Conservation (phyloP, 2,888 invertebrate genomes). For the Quadroppia sp. region DNA sequence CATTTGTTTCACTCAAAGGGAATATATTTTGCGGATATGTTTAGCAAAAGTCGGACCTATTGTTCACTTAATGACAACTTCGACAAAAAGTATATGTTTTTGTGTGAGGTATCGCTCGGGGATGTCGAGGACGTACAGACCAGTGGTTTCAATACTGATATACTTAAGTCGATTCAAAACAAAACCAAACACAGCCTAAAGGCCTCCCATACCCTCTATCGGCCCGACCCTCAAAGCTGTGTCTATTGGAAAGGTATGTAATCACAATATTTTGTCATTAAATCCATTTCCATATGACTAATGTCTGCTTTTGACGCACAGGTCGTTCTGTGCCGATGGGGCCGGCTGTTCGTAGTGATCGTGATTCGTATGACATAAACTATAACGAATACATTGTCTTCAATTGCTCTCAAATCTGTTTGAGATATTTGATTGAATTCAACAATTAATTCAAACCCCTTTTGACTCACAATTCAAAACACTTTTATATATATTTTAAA, state of each 20-base stretch:
- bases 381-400: constrained; percentile 49
- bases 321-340: constrained; percentile 49
- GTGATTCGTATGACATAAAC: constrained; percentile 42
- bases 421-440: constrained; percentile 48
- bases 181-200: constrained; percentile 46
- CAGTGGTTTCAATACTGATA: constrained; percentile 41
- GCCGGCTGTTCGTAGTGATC: constrained; percentile 43
- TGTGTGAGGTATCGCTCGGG: constrained; percentile 54
- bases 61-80: constrained; percentile 52
- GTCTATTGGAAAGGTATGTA: constrained; percentile 46
- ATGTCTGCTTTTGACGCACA: constrained; percentile 33
- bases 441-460: not conserved
- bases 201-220: constrained; percentile 45
- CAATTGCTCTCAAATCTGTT: constrained; percentile 47
- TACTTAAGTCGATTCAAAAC: constrained; percentile 43
- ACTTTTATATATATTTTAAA: not conserved
- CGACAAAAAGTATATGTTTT: constrained; percentile 53
- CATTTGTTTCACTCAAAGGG: constrained; percentile 52
- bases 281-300: not conserved
- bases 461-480: not conserved
- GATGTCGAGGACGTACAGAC: constrained; percentile 44
- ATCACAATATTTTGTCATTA: not conserved
- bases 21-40: constrained; percentile 57
- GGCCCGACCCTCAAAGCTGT: constrained; percentile 47
- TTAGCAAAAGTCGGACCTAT: constrained; percentile 55